Base-by-base conservation (phyloP, 2,113 vertebrate genomes). In the Cisticola juncidis region DNA sequence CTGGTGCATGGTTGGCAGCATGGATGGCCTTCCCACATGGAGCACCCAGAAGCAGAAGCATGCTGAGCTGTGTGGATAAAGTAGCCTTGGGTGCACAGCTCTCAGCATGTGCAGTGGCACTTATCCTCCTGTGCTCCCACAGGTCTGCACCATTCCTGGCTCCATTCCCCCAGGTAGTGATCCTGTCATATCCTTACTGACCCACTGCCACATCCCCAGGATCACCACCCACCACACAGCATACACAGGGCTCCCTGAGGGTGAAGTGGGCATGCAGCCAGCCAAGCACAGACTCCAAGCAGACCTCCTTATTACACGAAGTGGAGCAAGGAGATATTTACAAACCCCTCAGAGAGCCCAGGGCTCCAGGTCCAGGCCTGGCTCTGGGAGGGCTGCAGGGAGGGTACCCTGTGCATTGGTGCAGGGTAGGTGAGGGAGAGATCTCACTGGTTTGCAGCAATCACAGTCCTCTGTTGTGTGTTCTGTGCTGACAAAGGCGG, bases 21-120 rank as follows among this genome's bases (percentile, higher is more conserved):
- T 9, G 29, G 28, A 26, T 20, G 35, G 26, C 22, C 61, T 72
- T 88, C 57, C 80, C 50, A 40, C 28, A 24, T 6, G 35, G 16
- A 38, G n/a, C 45, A 47, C 13, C 29, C 29, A 22, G n/a, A 40
- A 18, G 26, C 25, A 64, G 40, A 58, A 48, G 36, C 64, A 45
- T 1, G 2, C 58, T 58, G 71, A 73, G 64, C 36, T 57, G 4
- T n/a, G n/a, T 54, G 65, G 62, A 44, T 69, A 48, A 47, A 91
- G 64, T 29, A 77, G 50, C 45, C 54, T 33, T 69, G 48, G 24
- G 26, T 56, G 47, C 19, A 29, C 16, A 69, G 44, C 29, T 64
- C 14, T 68, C 35, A 31, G 76, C 26, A 72, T 0, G 1, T 14
- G 33, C 42, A 47, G 50, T 0, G 0, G 25, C 42, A 44, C 33